These are phyloP conservation scores for Harpagoxenus sublaevis DNA, from an alignment of 2,888 invertebrate genomes.

Conservation along the genomic window DNA sequence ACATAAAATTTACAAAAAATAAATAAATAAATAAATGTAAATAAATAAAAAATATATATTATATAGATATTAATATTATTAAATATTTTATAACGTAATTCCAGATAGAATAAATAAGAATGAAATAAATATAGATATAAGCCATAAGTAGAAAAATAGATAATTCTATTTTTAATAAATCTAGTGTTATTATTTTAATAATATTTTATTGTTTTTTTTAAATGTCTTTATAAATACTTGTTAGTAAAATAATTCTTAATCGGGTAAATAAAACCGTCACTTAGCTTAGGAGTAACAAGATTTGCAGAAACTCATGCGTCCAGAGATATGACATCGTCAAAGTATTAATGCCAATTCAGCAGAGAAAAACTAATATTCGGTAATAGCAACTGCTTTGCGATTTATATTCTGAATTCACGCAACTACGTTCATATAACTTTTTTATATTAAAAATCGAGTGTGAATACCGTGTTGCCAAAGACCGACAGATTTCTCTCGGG, in stretches of 20 bases:
- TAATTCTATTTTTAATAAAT: background rate
- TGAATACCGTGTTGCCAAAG: background rate
- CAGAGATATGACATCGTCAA: background rate
- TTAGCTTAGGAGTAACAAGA: too few relatives aligned
- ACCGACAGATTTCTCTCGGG: conserved; percentile 23
- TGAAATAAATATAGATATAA: background rate
- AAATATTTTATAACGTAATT: background rate
- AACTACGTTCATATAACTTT: background rate
- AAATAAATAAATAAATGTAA: too few relatives aligned
- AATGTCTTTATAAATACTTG: too few relatives aligned
- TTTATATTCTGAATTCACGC: background rate
- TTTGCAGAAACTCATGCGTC: background rate
- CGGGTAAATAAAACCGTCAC: too few relatives aligned
- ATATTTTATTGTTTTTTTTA: background rate
- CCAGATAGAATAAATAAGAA: background rate
- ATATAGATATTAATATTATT: background rate
- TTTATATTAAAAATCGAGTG: conserved; percentile 23
- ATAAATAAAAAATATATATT: background rate
- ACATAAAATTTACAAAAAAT: background rate
- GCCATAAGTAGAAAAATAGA: background rate
- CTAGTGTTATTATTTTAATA: background rate
- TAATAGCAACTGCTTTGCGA: background rate
- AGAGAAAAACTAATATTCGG: background rate
- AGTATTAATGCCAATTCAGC: background rate
- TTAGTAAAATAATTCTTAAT: too few relatives aligned